Conservation (phyloP, 1,140 invertebrate species). For the Diorhabda sublineata region DNA sequence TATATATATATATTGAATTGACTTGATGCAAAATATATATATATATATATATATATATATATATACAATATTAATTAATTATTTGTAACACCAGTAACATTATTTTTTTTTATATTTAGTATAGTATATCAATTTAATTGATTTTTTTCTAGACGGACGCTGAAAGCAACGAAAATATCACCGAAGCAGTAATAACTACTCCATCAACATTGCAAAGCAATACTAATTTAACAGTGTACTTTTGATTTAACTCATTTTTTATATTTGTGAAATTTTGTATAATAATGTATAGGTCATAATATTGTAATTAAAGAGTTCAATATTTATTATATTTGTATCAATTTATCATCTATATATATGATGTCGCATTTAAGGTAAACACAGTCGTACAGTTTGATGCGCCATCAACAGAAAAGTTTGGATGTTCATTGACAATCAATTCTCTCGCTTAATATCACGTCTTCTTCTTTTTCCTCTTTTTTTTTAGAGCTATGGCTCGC, state of each 20-base stretch:
- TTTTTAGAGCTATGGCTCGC: too few relatives aligned
- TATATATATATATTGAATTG: too few relatives aligned
- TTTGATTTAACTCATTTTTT: conserved; percentile 29
- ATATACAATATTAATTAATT: neutral
- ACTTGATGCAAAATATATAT: too few relatives aligned
- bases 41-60: too few relatives aligned
- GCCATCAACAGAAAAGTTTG: too few relatives aligned
- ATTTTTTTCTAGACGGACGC: conserved; percentile 38
- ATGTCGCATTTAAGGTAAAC: too few relatives aligned
- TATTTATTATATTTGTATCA: neutral
- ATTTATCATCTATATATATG: too few relatives aligned
- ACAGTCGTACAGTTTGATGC: too few relatives aligned
- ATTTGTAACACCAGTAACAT: neutral
- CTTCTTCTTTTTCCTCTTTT: too few relatives aligned
- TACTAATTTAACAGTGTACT: conserved; percentile 46
- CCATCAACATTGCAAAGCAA: conserved; percentile 40
- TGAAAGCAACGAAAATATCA: conserved; percentile 42
- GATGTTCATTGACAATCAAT: too few relatives aligned
- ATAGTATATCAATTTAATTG: neutral
- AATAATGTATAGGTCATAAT: neutral
- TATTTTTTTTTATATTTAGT: neutral
- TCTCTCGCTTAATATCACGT: too few relatives aligned
- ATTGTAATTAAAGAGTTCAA: conserved; percentile 14
- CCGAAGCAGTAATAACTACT: conserved; percentile 35
- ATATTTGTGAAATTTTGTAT: conserved; percentile 8